phyloP scores from a whole-genome alignment of 1,140 invertebrate species.

The Zaprionus kolodkinae region DNA sequence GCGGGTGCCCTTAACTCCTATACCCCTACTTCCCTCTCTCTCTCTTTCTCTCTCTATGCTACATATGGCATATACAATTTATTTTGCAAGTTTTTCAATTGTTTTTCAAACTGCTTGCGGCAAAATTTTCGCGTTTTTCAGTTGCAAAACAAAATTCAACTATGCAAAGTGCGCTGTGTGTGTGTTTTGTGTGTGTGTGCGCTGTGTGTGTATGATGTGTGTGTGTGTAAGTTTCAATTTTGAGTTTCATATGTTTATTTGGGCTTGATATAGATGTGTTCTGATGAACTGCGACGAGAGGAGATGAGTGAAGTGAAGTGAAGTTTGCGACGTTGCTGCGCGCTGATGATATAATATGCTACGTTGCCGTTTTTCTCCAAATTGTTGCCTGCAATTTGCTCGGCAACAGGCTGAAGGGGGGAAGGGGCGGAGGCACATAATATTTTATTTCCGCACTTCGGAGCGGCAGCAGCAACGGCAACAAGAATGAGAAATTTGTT shows the following conservation, averaged over 20 bases:
- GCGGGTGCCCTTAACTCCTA: too few relatives aligned
- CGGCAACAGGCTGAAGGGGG: neutral
- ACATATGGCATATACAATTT: neutral
- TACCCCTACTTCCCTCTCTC: neutral
- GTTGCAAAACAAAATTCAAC: conserved; percentile 5
- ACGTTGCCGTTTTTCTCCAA: conserved; percentile 4
- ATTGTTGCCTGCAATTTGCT: conserved; percentile 48
- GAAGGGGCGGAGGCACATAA: conserved; percentile 34
- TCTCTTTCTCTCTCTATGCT: neutral
- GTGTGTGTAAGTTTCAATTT: conserved; percentile 52
- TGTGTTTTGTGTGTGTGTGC: neutral
- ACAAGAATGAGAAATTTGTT: conserved; percentile 63
- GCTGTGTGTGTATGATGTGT: conserved; percentile 10
- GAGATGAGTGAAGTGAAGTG: neutral
- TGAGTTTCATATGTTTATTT: conserved; percentile 28
- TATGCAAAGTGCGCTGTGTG: conserved; percentile 5
- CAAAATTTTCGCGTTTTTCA: neutral
- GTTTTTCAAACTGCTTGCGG: conserved; percentile 16
- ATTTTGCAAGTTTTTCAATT: conserved; percentile 20
- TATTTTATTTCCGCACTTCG: conserved; percentile 80
- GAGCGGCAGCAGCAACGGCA: conserved; percentile 14
- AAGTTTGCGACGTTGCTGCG: neutral
- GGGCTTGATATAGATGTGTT: conserved; percentile 4
- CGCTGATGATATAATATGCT: conserved; percentile 31
- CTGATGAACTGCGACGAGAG: conserved; percentile 3